phyloP scores from a whole-genome alignment of 1,140 invertebrate species.

The Zaprionus ghesquierei region DNA sequence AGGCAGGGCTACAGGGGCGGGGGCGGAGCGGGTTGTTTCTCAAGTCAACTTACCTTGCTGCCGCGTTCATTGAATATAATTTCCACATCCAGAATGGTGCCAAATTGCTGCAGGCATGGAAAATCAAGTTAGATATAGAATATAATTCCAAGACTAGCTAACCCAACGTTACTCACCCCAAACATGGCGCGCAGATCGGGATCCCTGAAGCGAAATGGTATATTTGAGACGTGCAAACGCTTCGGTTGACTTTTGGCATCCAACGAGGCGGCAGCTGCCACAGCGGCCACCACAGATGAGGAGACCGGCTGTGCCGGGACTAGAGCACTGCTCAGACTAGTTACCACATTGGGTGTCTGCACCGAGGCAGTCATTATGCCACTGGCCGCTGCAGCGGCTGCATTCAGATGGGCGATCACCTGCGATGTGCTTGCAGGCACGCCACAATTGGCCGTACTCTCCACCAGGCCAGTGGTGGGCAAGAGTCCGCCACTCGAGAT shows the following conservation, averaged over 20 bases:
- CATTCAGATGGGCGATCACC: constrained; percentile 79
- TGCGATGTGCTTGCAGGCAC: constrained; percentile 71
- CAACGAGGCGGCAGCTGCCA: constrained; percentile 51
- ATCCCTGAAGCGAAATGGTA: constrained; percentile 99
- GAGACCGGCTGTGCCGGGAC: constrained; percentile 61
- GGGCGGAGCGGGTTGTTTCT: too few species aligned
- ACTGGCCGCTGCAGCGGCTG: constrained; percentile 57
- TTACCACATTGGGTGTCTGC: constrained; percentile 61
- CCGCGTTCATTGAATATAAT: constrained; percentile 99
- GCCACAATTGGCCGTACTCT: constrained; percentile 53
- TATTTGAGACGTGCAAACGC: constrained; percentile 97
- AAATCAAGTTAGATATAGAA: constrained; percentile 63
- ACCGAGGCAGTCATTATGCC: constrained; percentile 71
- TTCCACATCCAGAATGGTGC: constrained; percentile 98
- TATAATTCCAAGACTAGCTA: not conserved
- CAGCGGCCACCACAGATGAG: constrained; percentile 59
- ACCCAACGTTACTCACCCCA: constrained; percentile 90
- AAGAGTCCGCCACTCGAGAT: constrained; percentile 46
- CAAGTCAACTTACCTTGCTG: constrained; percentile 98
- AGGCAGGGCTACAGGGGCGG: not conserved
- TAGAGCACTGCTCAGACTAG: constrained; percentile 72
- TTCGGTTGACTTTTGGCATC: constrained; percentile 89
- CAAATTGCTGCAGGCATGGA: constrained; percentile 95
- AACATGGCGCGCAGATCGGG: constrained; percentile 98
- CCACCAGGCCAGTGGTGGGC: constrained; percentile 58